These are phyloP conservation scores for Hesperophylax magnus DNA, from an alignment of 1,140 invertebrate genomes.

Conservation along the genomic window DNA sequence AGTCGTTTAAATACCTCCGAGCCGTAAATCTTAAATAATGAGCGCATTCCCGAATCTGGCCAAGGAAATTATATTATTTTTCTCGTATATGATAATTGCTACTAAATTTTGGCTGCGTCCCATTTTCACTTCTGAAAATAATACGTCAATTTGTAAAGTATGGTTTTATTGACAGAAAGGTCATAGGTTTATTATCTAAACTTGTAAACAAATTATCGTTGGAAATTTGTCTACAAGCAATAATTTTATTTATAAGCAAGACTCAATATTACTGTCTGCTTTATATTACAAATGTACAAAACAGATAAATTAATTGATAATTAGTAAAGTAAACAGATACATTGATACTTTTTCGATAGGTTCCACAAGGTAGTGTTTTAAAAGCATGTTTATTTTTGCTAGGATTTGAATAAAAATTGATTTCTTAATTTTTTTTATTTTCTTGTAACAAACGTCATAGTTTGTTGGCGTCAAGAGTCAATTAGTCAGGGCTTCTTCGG, in stretches of 20 bases:
- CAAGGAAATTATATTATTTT: slow-evolving; percentile 50
- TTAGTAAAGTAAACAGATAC: no score
- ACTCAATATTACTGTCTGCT: background rate
- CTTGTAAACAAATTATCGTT: background rate
- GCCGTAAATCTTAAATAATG: slow-evolving; percentile 56
- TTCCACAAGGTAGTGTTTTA: background rate
- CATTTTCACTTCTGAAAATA: slow-evolving; percentile 11
- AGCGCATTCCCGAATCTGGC: slow-evolving; percentile 46
- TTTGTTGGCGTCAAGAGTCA: background rate
- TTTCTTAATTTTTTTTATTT: no score
- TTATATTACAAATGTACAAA: no score
- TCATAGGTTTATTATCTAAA: slow-evolving; percentile 5
- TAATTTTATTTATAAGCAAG: background rate
- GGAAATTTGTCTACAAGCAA: background rate
- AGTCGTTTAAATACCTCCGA: slow-evolving; percentile 40
- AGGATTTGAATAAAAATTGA: no score
- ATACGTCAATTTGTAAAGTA: background rate
- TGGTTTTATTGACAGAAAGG: slow-evolving; percentile 3
- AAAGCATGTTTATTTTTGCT: background rate
- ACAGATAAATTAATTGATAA: no score
- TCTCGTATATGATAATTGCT: slow-evolving; percentile 46
- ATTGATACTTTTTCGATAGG: background rate
- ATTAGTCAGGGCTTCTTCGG: background rate
- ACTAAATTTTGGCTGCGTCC: slow-evolving; percentile 21
- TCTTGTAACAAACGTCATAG: no score